Base-by-base conservation (phyloP, 2,888 invertebrate species). In the Hydriomena furcata region DNA sequence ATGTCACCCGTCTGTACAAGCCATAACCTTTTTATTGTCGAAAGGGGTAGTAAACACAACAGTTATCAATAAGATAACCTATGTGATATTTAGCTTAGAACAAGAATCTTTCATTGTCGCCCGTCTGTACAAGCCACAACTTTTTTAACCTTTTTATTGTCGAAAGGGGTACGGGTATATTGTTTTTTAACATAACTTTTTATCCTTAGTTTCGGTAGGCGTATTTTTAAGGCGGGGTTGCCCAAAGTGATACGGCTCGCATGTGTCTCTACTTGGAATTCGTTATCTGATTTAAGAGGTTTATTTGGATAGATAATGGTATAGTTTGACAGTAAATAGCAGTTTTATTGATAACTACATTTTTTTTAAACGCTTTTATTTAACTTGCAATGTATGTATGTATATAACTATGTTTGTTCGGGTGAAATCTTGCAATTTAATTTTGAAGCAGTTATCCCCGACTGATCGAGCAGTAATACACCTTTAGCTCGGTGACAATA, bases 191-290 rank as follows among this genome's bases (percentile, higher is more conserved):
- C 62, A 66, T 69, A 68, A 68, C 65, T 66, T 78, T 82, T 79
- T 79, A 82, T 79, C 73, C 70, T 76, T 64, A 70, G 80, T 67
- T 89, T 88, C 88, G 86, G 88, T 86, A 87, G 89, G 89, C 88
- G 89, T 73, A 53, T 60, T 65, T 42, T 31, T 66, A 66, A 77
- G 89, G 88, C 87, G 89, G 80, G 62, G 66, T 68, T 64, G 65
- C 55, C 66, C 60, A 66, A 68, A 61, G 40, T 45, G 58, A 58
- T 62, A 44, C 58, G 63, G 58, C 37, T 7, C 44, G 70, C 58
- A 69, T 68, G 76, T 66, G 60, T 71, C 76, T 77, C 77, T 71
- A 71, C 69, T 60, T 63, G 23, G 31, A 48, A 52, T 17, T 30
- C 55, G 57, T 48, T 41, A 42, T 43, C 32, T 46, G 24, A 47